Conservation (phyloP, 2,113 vertebrate genomes). For the Muscicapa adusta region DNA sequence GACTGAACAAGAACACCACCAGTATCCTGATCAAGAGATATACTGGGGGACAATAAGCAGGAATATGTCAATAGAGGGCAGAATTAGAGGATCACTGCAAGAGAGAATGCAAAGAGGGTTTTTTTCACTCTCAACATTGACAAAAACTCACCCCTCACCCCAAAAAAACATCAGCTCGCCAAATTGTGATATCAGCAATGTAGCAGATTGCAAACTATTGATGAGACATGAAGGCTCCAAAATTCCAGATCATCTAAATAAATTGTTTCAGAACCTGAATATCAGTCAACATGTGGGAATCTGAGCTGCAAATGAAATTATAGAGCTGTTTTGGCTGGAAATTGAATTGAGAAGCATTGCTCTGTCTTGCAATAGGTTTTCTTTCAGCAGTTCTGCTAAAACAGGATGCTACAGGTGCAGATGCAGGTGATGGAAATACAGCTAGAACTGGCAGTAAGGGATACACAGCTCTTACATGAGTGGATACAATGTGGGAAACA, state of each 20-base stretch:
- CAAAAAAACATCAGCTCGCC: neutral
- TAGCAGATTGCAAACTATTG: neutral
- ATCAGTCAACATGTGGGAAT: neutral
- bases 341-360: neutral
- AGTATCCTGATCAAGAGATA: constrained; percentile 56
- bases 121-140: neutral
- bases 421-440: neutral
- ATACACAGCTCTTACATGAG: neutral
- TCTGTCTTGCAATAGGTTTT: constrained; percentile 4
- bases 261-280: neutral
- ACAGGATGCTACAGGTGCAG: neutral
- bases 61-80: constrained; percentile 38
- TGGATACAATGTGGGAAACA: neutral
- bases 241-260: neutral
- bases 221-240: neutral
- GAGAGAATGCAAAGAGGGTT: constrained; percentile 27
- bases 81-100: constrained; percentile 19
- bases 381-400: neutral
- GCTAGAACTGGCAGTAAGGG: neutral
- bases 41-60: constrained; percentile 55
- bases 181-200: neutral
- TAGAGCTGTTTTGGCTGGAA: neutral
- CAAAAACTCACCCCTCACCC: neutral
- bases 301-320: constrained; percentile 1
- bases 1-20: constrained; percentile 46